Percentiles rank a stretch among this genome's conserved stretches.
phyloP scores from a whole-genome alignment of 37 sponge, comb jelly and placozoan species.

The Cliona cf. orientalis region DNA sequence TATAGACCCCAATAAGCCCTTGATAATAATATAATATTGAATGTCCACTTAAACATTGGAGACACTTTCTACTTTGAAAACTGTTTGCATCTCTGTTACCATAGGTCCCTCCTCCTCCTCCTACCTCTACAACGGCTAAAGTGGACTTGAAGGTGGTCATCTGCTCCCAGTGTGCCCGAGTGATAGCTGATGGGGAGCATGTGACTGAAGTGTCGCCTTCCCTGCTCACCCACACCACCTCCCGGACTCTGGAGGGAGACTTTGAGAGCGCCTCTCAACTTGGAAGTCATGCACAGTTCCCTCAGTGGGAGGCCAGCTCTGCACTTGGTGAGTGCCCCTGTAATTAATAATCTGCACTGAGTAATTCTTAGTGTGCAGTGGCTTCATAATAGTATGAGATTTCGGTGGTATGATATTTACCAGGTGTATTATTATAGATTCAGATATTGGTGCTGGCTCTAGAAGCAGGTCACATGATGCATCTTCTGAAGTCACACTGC shows the following conservation, averaged over 20 bases:
- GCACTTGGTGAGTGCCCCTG: conserved; percentile 12
- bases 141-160: conserved; percentile 32
- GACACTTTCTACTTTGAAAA: too few species aligned
- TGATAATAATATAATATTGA: too few species aligned
- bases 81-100: too few species aligned
- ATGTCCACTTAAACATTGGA: too few species aligned
- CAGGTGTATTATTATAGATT: background rate
- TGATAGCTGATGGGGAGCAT: conserved; percentile 8
- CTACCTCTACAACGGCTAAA: background rate
- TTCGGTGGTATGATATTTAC: too few species aligned
- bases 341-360: too few species aligned
- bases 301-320: conserved; percentile 47
- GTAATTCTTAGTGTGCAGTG: too few species aligned
- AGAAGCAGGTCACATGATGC: background rate
- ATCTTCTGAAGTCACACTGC: conserved; percentile 27
- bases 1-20: too few species aligned
- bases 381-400: too few species aligned
- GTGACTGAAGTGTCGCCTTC: background rate
- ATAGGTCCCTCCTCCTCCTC: background rate
- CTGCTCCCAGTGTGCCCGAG: conserved; percentile 55
- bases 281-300: conserved; percentile 41
- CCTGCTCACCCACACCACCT: background rate
- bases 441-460: background rate
- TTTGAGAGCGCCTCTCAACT: conserved; percentile 82
- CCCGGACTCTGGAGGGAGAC: conserved; percentile 3